Conservation (phyloP, 2,888 invertebrate species). For the Cosmia pyralina region DNA sequence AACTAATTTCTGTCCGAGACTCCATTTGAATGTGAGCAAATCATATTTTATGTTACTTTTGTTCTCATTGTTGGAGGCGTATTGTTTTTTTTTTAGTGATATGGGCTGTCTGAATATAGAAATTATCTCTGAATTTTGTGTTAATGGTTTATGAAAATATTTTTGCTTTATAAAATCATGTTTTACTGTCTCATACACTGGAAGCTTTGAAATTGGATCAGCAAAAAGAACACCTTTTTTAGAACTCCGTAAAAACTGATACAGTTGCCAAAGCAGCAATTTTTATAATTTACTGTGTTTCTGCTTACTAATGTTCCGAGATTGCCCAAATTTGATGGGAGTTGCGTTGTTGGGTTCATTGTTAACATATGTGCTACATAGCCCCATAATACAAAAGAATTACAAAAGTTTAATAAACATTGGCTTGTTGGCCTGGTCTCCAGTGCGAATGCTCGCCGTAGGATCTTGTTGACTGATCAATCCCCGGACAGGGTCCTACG, state of each 20-base stretch:
- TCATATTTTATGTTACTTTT: slow-evolving; percentile 52
- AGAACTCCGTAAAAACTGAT: not conserved
- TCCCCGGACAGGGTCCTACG: too few species aligned
- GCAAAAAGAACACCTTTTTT: not conserved
- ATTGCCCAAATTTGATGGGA: slow-evolving; percentile 35
- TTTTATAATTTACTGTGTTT: slow-evolving; percentile 36
- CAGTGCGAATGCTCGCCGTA: not conserved
- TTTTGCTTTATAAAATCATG: not conserved
- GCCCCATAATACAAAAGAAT: slow-evolving; percentile 9
- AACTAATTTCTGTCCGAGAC: slow-evolving; percentile 45
- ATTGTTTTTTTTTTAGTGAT: slow-evolving; percentile 55
- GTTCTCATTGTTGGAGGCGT: slow-evolving; percentile 48
- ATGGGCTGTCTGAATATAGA: slow-evolving; percentile 32
- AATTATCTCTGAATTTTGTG: slow-evolving; percentile 15
- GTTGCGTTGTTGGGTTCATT: slow-evolving; percentile 25
- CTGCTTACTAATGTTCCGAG: slow-evolving; percentile 19
- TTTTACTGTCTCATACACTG: not conserved
- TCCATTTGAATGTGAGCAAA: slow-evolving; percentile 48
- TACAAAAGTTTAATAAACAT: slow-evolving; percentile 12
- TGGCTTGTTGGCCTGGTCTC: not conserved
- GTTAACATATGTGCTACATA: slow-evolving; percentile 32
- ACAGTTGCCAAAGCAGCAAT: slow-evolving; percentile 14
- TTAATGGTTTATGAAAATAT: not conserved
- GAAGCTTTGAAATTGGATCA: slow-evolving; percentile 8
- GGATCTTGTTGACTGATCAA: not conserved